phyloP scores from a whole-genome alignment of 2,113 vertebrate genomes.

The Mus musculus region DNA sequence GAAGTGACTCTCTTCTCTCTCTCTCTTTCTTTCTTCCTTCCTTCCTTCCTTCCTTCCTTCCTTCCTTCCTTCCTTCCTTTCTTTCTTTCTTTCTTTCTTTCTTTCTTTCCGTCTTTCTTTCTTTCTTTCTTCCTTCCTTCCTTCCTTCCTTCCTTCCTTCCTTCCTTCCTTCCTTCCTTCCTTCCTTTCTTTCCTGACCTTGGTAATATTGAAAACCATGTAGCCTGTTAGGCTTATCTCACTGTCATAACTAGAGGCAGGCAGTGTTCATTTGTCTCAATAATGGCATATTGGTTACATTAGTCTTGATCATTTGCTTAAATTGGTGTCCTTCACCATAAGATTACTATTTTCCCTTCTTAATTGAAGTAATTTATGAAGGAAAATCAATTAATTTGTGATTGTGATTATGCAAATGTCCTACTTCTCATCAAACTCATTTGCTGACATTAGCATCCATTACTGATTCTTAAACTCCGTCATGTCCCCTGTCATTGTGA shows the following conservation, averaged over 20 bases:
- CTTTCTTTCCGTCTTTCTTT: background rate
- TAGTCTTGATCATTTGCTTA: slow-evolving; percentile 45
- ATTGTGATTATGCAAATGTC: slow-evolving; percentile 15
- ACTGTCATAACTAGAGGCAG: background rate
- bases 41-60: too few species aligned
- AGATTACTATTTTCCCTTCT: slow-evolving; percentile 33
- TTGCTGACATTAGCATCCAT: slow-evolving; percentile 45
- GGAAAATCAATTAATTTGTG: background rate
- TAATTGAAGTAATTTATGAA: slow-evolving; percentile 42
- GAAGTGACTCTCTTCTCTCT: background rate
- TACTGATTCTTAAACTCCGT: slow-evolving; percentile 20
- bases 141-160: too few species aligned
- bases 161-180: too few species aligned
- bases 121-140: too few species aligned
- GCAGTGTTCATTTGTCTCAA: background rate
- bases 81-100: background rate
- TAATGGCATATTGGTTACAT: background rate
- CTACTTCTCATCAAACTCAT: slow-evolving; percentile 16
- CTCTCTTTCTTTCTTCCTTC: too few species aligned
- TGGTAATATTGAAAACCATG: background rate
- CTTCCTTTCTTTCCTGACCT: background rate
- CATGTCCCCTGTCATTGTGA: background rate
- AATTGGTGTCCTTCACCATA: background rate
- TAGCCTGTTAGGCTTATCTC: background rate
- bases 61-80: too few species aligned